phyloP scores from a whole-genome alignment of 2,888 invertebrate genomes.

The Heliconius charithonia region DNA sequence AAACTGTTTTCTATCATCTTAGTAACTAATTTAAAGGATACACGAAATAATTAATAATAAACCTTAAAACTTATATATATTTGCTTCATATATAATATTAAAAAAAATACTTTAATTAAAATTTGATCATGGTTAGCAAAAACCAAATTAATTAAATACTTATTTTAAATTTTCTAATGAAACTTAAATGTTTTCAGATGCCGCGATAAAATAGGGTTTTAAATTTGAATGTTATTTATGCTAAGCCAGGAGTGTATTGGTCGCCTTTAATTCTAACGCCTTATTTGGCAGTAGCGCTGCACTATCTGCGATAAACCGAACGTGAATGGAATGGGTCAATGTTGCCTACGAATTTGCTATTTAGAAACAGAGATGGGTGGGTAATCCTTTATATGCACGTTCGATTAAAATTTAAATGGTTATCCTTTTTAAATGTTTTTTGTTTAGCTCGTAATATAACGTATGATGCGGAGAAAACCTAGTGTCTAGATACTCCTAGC shows the following conservation, averaged over 20 bases:
- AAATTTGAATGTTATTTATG: conserved; percentile 8
- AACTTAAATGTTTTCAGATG: background rate
- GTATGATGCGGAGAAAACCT: too few relatives aligned
- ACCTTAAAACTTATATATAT: background rate
- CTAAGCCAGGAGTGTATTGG: conserved; percentile 8
- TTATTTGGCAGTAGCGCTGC: conserved; percentile 22
- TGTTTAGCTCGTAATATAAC: background rate
- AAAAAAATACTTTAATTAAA: background rate
- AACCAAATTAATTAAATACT: too few relatives aligned
- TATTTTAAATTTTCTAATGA: too few relatives aligned
- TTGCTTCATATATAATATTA: background rate
- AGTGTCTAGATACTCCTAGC: background rate
- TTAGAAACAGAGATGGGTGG: background rate
- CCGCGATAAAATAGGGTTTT: background rate
- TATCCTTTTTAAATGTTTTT: background rate
- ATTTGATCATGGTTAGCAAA: background rate
- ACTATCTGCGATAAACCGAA: conserved; percentile 22
- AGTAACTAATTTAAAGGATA: background rate
- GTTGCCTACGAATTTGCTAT: conserved; percentile 17
- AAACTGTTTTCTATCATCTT: background rate
- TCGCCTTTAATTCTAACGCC: conserved; percentile 27
- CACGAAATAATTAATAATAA: background rate
- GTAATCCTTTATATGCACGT: background rate
- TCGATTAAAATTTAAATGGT: conserved; percentile 1
- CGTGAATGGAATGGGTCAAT: conserved; percentile 21